Percentiles rank a stretch among this genome's conserved stretches.
Conservation (phyloP, 2,113 vertebrate species). For the Serinus canaria region DNA sequence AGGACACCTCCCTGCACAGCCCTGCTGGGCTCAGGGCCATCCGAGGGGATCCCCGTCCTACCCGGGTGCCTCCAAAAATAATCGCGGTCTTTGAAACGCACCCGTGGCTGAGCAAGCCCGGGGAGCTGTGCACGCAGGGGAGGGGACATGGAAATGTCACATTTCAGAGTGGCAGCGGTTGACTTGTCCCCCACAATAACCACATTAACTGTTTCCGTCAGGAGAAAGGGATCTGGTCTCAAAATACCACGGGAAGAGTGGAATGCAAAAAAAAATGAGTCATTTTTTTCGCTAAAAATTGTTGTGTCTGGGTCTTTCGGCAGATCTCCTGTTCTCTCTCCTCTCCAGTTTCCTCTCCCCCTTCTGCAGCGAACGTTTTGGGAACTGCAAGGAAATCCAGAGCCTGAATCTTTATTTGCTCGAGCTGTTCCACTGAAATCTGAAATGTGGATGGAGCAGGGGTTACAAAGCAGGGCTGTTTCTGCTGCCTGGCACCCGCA, state of each 20-base stretch:
- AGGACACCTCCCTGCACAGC: accelerated
- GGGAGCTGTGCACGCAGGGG: accelerated
- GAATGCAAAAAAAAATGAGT: neutral
- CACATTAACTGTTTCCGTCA: neutral
- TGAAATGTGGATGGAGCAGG: accelerated
- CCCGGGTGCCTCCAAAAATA: neutral
- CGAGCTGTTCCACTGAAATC: neutral
- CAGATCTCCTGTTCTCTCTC: neutral
- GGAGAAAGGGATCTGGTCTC: neutral
- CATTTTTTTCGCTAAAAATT: neutral
- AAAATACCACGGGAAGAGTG: neutral
- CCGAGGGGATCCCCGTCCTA: neutral
- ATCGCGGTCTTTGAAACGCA: accelerated
- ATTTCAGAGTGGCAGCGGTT: neutral
- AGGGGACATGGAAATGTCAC: neutral
- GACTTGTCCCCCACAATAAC: neutral
- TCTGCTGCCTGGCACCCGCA: accelerated
- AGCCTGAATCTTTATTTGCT: neutral
- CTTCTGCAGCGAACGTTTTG: neutral
- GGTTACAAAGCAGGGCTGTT: neutral
- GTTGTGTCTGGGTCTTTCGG: neutral
- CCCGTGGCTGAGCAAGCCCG: accelerated
- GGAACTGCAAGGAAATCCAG: neutral
- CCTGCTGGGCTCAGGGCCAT: neutral
- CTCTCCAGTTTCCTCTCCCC: neutral